Base-by-base conservation (phyloP, 2,888 invertebrate genomes). In the Oxytorus armatus region DNA sequence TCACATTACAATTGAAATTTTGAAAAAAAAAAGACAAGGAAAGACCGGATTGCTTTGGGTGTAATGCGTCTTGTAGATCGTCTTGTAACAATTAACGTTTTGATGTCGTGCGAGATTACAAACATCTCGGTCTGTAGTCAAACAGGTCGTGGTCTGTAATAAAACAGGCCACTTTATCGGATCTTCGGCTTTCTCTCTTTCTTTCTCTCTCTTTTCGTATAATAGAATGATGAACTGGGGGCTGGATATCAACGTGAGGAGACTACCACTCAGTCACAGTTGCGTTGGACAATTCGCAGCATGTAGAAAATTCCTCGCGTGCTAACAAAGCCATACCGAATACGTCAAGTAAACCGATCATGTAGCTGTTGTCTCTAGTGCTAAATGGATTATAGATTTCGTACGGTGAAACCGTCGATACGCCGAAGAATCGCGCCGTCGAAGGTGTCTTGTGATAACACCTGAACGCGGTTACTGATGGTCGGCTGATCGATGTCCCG, bases 261-360 rank as follows among this genome's bases (percentile, higher is more conserved):
- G n/a, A n/a, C n/a, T n/a, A n/a, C n/a, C n/a, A n/a, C n/a, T n/a
- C n/a, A n/a, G n/a, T 0, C 44, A 33, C 66, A 14, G 8, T 42
- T 16, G 51, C 5, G 29, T 5, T 29, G 29, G 2, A 5, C 25
- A 53, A 68, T 23, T 23, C 29, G 14, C 21, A 36, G 33, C 33
- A 21, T 8, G 18, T 0, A 8, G 2, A 39, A 21, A 59, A 39
- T 51, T 57, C 14, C 42, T 72, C 47, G 80, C 76, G 73, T 80
- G 80, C 61, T 47, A 55, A 55, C 61, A 80, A 80, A 76, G 72
- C 80, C 76, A 59, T 80, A 79, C 55, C 65, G 65, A 57, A 75
- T 42, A 61, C 72, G 59, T 8, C 44, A 25, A 55, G 72, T 72
- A 76, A 79, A 79, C 66, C 72, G 55, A 76, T 79, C 70, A 23